phyloP scores from a whole-genome alignment of 2,888 invertebrate genomes.

The Philhelius pedissequus region DNA sequence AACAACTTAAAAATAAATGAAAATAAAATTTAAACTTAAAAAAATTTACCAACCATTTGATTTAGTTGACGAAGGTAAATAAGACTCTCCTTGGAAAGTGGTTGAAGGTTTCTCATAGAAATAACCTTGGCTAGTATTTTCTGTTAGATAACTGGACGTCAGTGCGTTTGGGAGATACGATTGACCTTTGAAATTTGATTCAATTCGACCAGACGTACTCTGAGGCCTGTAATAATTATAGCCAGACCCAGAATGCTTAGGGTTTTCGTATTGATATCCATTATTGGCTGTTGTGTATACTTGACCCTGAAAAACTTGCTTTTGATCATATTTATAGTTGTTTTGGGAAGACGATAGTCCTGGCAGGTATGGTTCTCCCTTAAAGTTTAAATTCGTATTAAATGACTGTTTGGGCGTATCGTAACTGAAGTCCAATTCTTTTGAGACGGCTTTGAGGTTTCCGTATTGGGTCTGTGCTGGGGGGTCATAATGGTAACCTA shows the following conservation, averaged over 20 bases:
- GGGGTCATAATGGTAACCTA: constrained; percentile 1
- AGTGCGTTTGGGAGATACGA: constrained; percentile 1
- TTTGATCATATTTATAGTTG: not conserved
- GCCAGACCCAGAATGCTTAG: not conserved
- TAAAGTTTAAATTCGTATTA: not conserved
- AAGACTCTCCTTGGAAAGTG: not conserved
- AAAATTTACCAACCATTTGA: constrained; percentile 21
- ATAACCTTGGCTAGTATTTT: not conserved
- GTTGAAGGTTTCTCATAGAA: not conserved
- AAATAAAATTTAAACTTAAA: not conserved
- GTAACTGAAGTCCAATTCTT: not conserved
- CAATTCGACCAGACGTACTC: not conserved
- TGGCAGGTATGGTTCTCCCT: constrained; percentile 17
- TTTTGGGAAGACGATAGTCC: not conserved
- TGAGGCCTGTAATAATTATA: not conserved
- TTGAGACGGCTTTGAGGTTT: not conserved
- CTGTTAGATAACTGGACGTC: not conserved
- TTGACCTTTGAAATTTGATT: not conserved
- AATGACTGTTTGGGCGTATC: not conserved
- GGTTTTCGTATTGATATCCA: not conserved
- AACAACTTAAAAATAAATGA: not conserved
- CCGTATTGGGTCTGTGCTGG: not conserved
- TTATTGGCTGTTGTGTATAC: not conserved
- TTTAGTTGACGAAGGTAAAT: not conserved
- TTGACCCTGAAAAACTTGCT: not conserved